Evolutionary conservation across 2,797 vertebrate species (phyloP).

Genomic region (Nyctalus aviator): DNA sequence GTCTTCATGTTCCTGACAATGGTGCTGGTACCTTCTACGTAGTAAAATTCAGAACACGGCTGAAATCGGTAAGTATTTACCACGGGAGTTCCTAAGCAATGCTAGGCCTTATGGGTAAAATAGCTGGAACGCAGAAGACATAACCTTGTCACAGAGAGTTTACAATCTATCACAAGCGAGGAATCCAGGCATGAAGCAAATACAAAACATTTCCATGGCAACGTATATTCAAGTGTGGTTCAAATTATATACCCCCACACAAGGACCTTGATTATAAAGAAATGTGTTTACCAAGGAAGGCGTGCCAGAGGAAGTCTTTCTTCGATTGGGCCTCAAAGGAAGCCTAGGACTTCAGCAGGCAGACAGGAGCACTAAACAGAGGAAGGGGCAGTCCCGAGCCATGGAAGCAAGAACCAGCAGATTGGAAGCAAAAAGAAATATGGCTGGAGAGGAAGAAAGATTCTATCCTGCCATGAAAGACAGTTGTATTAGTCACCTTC

Average conservation of each 20-base stretch:
- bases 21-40: neutral
- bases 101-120: neutral
- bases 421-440: neutral
- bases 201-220: neutral
- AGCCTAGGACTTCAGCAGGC: neutral
- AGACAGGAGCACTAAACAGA: neutral
- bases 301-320: neutral
- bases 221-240: neutral
- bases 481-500: neutral
- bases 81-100: neutral
- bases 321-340: neutral
- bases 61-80: neutral
- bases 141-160: neutral
- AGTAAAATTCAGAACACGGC: neutral
- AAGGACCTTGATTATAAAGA: neutral
- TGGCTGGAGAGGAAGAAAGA: neutral
- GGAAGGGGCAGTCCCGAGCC: neutral
- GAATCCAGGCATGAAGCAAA: neutral
- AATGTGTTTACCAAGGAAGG: neutral
- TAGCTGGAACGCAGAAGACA: neutral
- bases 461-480: neutral
- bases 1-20: neutral
- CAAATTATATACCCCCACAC: neutral
- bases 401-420: neutral
- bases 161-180: neutral